Evolutionary conservation across 30 jellyfish, hydroid and myxozoan species (phyloP).

Genomic region (Aurelia sp.): DNA sequence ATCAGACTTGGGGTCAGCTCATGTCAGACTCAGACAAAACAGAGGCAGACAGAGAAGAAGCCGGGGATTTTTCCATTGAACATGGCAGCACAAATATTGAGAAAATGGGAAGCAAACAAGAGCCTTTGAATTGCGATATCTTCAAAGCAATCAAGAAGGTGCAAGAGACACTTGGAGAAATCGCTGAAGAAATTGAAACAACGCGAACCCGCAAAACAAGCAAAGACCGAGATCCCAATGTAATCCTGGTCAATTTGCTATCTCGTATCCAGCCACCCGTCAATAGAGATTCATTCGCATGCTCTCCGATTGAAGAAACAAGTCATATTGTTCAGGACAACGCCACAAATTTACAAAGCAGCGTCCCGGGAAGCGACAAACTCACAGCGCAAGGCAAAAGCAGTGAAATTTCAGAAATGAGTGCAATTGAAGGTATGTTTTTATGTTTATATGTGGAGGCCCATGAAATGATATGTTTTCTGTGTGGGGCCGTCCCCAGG

Average conservation of each 20-base stretch:
- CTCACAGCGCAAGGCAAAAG: not conserved
- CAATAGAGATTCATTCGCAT: conserved; percentile 62
- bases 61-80: conserved; percentile 15
- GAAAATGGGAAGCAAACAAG: conserved; percentile 19
- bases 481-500: too few relatives aligned
- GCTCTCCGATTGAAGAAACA: conserved; percentile 51
- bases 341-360: not conserved
- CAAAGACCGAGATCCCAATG: conserved; percentile 81
- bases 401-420: too few relatives aligned
- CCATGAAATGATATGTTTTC: too few relatives aligned
- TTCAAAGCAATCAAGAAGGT: conserved; percentile 67
- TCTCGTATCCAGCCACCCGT: conserved; percentile 89
- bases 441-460: too few relatives aligned
- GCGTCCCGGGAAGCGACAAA: conserved; percentile 4
- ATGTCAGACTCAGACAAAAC: conserved; percentile 15
- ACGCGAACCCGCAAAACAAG: conserved; percentile 54
- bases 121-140: conserved; percentile 29
- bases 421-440: too few relatives aligned
- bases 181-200: conserved; percentile 70
- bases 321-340: conserved; percentile 25
- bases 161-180: conserved; percentile 84
- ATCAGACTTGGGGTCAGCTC: conserved; percentile 55
- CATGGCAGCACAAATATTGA: conserved; percentile 18
- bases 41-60: conserved; percentile 6
- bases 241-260: conserved; percentile 68